Conservation (phyloP, 2,797 vertebrate species). For the Botia kubotai region DNA sequence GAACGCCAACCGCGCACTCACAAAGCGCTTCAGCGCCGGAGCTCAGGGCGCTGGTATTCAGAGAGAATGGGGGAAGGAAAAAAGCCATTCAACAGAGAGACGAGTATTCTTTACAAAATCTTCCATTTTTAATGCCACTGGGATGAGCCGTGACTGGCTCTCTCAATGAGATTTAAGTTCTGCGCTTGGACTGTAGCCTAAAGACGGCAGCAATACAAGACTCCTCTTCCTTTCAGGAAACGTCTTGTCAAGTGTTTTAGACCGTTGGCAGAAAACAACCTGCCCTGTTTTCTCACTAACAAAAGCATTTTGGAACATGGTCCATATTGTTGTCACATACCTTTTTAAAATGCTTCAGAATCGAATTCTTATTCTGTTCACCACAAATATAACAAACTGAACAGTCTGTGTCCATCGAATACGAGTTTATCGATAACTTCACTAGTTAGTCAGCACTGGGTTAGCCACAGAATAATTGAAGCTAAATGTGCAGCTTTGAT, state of each 20-base stretch:
- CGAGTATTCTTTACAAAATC: constrained; percentile 51
- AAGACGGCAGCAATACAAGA: constrained; percentile 6
- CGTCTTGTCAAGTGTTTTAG: not conserved
- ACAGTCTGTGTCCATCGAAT: too few relatives aligned
- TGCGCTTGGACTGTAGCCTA: not conserved
- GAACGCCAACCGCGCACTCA: constrained; percentile 23
- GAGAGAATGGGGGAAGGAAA: constrained; percentile 8
- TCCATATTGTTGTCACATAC: too few relatives aligned
- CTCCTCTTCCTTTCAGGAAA: constrained; percentile 4
- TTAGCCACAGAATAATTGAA: too few relatives aligned
- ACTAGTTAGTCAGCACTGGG: too few relatives aligned
- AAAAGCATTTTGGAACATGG: too few relatives aligned
- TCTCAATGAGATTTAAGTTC: constrained; percentile 30
- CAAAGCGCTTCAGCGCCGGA: constrained; percentile 1
- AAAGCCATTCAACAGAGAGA: constrained; percentile 26
- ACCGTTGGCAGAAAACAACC: not conserved
- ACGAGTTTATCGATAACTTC: too few relatives aligned
- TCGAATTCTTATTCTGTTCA: too few relatives aligned
- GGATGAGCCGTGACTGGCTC: not conserved
- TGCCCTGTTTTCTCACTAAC: not conserved
- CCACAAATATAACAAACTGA: too few relatives aligned
- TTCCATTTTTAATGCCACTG: constrained; percentile 54
- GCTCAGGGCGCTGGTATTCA: not conserved
- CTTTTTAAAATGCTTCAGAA: too few relatives aligned
- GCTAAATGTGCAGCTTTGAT: too few relatives aligned